phyloP scores from a whole-genome alignment of 2,888 invertebrate species.

The Syrista parreyssii region DNA sequence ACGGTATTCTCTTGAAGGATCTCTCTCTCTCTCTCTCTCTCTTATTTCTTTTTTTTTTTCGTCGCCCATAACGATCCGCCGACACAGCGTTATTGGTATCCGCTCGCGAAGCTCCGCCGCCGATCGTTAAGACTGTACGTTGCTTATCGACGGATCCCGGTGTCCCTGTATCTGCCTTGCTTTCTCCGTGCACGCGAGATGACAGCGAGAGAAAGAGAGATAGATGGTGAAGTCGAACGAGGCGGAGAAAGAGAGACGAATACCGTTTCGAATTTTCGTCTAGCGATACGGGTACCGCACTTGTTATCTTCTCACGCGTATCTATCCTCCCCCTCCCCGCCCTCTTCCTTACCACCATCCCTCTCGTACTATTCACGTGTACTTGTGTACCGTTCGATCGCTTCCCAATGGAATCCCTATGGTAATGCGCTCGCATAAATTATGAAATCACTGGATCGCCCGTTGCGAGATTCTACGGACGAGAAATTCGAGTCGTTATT shows the following conservation, averaged over 20 bases:
- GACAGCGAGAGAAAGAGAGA: no score
- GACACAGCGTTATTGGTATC: background rate
- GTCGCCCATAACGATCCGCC: background rate
- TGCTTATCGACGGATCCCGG: background rate
- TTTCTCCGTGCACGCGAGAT: background rate
- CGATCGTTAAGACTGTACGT: background rate
- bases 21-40: background rate
- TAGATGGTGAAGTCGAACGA: background rate
- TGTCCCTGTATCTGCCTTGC: background rate
- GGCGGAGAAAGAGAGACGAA: background rate
- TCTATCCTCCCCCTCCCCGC: background rate
- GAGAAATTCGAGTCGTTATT: conserved; percentile 1
- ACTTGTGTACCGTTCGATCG: background rate
- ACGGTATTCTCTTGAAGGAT: background rate
- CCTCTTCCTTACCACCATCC: no score
- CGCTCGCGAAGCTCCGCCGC: background rate
- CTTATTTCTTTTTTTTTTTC: background rate
- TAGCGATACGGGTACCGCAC: no score
- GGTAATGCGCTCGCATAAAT: conserved; percentile 4
- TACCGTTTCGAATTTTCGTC: background rate
- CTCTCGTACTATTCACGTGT: background rate
- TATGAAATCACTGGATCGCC: background rate
- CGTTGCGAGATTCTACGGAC: background rate
- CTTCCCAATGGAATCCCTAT: background rate
- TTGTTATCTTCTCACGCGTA: background rate